Base-by-base conservation (phyloP, 2,888 invertebrate genomes). In the Heliothis peltigera region DNA sequence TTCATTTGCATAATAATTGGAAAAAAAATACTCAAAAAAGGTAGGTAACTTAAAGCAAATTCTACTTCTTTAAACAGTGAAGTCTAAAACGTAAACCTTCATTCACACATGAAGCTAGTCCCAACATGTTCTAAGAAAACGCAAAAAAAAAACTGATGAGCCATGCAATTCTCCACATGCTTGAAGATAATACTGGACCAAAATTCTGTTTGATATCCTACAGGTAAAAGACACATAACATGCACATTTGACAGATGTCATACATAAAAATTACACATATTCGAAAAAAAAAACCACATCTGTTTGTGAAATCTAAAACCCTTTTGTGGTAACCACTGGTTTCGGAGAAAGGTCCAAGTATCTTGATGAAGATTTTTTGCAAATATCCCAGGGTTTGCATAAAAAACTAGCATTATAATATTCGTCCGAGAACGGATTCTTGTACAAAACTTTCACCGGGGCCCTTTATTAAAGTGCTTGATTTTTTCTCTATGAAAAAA, bases 271-370 rank as follows among this genome's bases (percentile, higher is more conserved):
- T 69, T 69, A 66, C 15, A 64, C 15, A 64, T 64, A 59, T 22
- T 44, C 39, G 51, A 55, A 68, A 85, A 55, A 68, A 85, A 87
- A 89, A 89, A 85, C 73, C 47, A 77, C 90, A 90, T 91, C 89
- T 91, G 90, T 89, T 88, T 87, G 87, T 90, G 93, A 91, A 92
- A 94, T 89, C 80, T 82, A 89, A 93, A 94, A 92, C 93, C 94
- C 93, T 91, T 94, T 93, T 93, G 92, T 92, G 86, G 83, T 39
- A 64, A 76, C 83, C 77, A 80, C 77, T 73, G 64, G 67, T 62
- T 70, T 80, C 78, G 76, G 76, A 82, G 82, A 81, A 81, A 80
- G 83, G 92, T 92, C 91, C 88, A 82, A 88, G 89, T 88, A 89
- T 88, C 87, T 86, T 64, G 84, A 82, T 84, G 72, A 73, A 81